Percentiles rank a stretch among this genome's conserved stretches.
phyloP scores from a whole-genome alignment of 2,797 vertebrate species.

The Miopithecus talapoin region DNA sequence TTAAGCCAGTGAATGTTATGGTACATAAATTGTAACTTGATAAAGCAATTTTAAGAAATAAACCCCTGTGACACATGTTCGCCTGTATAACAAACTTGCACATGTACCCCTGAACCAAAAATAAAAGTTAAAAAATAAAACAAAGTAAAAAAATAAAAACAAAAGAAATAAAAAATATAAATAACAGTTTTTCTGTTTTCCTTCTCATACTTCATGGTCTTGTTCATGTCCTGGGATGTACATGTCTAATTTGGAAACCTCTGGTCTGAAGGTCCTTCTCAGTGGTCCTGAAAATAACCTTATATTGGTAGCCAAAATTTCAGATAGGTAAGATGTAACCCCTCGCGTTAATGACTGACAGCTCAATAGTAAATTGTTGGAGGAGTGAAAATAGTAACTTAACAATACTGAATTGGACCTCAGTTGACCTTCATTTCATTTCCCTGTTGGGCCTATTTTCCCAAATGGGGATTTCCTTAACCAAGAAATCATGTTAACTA shows the following conservation, averaged over 20 bases:
- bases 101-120: too few relatives aligned
- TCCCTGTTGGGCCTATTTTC: not conserved
- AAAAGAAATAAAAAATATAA: not conserved
- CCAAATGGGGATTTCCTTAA: not conserved
- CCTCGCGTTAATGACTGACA: not conserved
- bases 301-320: not conserved
- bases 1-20: not conserved
- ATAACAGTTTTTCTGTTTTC: not conserved
- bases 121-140: too few relatives aligned
- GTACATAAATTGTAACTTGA: not conserved
- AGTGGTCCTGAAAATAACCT: not conserved
- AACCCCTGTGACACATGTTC: too few relatives aligned
- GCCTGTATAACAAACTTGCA: too few relatives aligned
- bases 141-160: not conserved
- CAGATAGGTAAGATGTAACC: not conserved
- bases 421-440: slow-evolving; percentile 16
- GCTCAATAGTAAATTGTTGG: not conserved
- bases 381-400: not conserved
- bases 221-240: not conserved
- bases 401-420: not conserved
- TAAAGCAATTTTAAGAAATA: not conserved
- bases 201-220: not conserved
- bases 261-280: not conserved
- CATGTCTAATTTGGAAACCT: not conserved
- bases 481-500: not conserved